These are phyloP conservation scores for Deroptyus accipitrinus DNA, from an alignment of 2,113 vertebrate genomes.

Conservation along the genomic window DNA sequence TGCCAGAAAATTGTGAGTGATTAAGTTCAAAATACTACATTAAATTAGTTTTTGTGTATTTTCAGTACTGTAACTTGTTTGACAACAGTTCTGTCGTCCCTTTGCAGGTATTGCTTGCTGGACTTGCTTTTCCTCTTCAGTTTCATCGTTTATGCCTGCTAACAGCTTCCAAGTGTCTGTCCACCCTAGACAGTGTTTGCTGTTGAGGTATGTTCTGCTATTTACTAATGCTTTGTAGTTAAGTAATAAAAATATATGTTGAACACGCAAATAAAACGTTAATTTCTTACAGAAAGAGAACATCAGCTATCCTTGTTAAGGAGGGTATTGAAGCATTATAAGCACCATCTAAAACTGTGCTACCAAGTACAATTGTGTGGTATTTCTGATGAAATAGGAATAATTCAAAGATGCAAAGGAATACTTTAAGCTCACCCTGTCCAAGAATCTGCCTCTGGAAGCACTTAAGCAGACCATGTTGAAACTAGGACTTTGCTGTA, in stretches of 20 bases:
- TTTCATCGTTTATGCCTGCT: neutral
- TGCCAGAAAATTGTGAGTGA: neutral
- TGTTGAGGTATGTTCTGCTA: neutral
- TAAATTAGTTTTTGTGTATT: neutral
- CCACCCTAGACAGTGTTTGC: neutral
- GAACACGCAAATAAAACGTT: neutral
- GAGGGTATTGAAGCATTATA: neutral
- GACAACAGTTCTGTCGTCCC: neutral
- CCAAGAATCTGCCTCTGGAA: neutral
- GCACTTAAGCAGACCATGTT: neutral
- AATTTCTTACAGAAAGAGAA: neutral
- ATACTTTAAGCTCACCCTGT: neutral
- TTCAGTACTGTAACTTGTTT: neutral
- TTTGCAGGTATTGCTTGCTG: neutral
- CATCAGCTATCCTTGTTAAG: neutral
- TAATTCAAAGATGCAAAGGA: neutral
- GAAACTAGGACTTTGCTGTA: neutral
- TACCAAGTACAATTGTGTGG: neutral
- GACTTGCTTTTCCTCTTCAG: neutral
- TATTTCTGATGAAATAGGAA: neutral
- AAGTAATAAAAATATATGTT: neutral
- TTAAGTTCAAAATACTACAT: neutral
- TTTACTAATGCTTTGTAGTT: neutral
- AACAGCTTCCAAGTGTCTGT: neutral
- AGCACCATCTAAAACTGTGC: neutral